phyloP scores from a whole-genome alignment of 2,113 vertebrate species.

The Chaetodon trifascialis region DNA sequence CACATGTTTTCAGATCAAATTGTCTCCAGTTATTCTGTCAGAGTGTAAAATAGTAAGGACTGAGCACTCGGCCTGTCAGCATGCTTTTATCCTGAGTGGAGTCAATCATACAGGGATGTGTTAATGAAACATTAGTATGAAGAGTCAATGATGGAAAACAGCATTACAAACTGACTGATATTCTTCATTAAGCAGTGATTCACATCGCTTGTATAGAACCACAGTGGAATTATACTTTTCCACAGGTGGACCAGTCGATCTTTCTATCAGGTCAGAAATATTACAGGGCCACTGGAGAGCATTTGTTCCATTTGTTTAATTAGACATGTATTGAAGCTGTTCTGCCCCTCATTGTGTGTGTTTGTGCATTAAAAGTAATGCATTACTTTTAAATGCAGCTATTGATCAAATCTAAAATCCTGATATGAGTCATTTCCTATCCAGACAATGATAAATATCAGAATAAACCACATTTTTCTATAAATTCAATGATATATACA shows the following conservation, averaged over 20 bases:
- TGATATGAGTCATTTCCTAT: too few relatives aligned
- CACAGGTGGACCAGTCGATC: background rate
- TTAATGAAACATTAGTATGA: background rate
- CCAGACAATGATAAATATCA: too few relatives aligned
- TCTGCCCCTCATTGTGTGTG: too few relatives aligned
- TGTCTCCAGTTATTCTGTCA: background rate
- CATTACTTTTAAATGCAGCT: too few relatives aligned
- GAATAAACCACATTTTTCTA: too few relatives aligned
- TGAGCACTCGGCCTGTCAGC: background rate
- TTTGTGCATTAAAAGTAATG: too few relatives aligned
- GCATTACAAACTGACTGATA: background rate
- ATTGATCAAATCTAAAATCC: too few relatives aligned
- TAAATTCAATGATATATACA: too few relatives aligned
- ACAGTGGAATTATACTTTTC: background rate
- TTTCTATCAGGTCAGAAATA: background rate
- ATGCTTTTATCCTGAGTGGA: background rate
- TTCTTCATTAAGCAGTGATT: background rate
- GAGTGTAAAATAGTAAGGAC: background rate
- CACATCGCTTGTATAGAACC: background rate
- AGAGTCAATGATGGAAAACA: background rate
- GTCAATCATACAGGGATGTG: background rate
- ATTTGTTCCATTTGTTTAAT: background rate
- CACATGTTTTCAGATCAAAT: background rate
- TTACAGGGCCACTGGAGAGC: background rate
- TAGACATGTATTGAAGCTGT: background rate